phyloP scores from a whole-genome alignment of 2,888 invertebrate genomes.

The Acanthosepion esculentum region DNA sequence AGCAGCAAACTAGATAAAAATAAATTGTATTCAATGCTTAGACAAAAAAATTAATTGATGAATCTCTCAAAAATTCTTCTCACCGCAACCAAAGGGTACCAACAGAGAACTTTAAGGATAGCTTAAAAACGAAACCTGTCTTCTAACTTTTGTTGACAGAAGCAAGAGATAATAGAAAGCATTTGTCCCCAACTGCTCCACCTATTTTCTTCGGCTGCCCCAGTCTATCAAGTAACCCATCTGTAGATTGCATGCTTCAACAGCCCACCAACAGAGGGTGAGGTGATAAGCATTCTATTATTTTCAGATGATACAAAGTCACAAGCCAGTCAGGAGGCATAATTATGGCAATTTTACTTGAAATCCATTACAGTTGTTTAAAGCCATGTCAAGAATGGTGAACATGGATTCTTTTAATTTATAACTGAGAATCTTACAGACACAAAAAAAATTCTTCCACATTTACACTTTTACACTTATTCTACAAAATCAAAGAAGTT shows the following conservation, averaged over 20 bases:
- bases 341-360: background rate
- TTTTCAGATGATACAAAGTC: background rate
- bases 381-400: background rate
- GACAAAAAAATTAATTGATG: background rate
- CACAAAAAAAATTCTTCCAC: background rate
- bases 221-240: background rate
- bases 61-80: background rate
- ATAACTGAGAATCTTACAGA: background rate
- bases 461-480: background rate
- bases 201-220: background rate
- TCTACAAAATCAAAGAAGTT: background rate
- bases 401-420: background rate
- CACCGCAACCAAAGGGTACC: background rate
- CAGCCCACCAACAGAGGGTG: background rate
- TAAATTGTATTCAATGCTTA: background rate
- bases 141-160: background rate
- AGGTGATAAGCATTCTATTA: background rate
- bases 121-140: background rate
- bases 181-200: background rate
- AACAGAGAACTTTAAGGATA: background rate
- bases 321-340: background rate
- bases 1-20: background rate
- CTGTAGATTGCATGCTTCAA: background rate
- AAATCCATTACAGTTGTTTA: background rate
- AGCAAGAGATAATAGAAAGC: background rate